Percentiles rank a stretch among this genome's conserved stretches.
These are phyloP conservation scores for Halisarca cf. caerulea DNA, from an alignment of 37 sponge, comb jelly and placozoan genomes.

Conservation along the genomic window DNA sequence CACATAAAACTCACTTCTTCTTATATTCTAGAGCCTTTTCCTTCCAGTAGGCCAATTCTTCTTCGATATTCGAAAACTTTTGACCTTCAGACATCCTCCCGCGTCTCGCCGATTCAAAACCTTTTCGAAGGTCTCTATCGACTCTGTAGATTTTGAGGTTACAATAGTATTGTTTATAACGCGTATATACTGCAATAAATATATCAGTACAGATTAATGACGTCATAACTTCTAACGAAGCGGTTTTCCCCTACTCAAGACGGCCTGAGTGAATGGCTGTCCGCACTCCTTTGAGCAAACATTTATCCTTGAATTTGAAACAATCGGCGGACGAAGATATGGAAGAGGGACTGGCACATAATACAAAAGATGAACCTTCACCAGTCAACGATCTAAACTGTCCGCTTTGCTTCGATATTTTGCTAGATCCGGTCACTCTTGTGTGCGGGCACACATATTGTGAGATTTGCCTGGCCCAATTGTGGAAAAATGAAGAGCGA, in stretches of 20 bases:
- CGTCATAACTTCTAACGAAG: no score
- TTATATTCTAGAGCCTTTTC: slow-evolving; percentile 65
- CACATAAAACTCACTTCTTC: slow-evolving; percentile 67
- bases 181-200: neutral
- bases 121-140: neutral
- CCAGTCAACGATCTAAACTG: slow-evolving; percentile 32
- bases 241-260: neutral
- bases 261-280: no score
- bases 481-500: slow-evolving; percentile 40
- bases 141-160: neutral
- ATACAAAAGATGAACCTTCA: neutral
- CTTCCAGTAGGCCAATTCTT: slow-evolving; percentile 83
- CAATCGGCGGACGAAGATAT: neutral
- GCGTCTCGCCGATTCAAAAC: neutral
- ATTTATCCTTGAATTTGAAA: neutral
- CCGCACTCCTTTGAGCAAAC: neutral
- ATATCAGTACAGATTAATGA: neutral
- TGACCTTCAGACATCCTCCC: slow-evolving; percentile 7
- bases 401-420: slow-evolving; percentile 41
- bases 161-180: neutral
- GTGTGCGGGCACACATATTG: slow-evolving; percentile 85
- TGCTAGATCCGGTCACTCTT: slow-evolving; percentile 62
- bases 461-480: slow-evolving; percentile 60
- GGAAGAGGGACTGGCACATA: neutral
- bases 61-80: slow-evolving; percentile 41